phyloP scores from a whole-genome alignment of 2,797 vertebrate species.

The Notolabrus celidotus region DNA sequence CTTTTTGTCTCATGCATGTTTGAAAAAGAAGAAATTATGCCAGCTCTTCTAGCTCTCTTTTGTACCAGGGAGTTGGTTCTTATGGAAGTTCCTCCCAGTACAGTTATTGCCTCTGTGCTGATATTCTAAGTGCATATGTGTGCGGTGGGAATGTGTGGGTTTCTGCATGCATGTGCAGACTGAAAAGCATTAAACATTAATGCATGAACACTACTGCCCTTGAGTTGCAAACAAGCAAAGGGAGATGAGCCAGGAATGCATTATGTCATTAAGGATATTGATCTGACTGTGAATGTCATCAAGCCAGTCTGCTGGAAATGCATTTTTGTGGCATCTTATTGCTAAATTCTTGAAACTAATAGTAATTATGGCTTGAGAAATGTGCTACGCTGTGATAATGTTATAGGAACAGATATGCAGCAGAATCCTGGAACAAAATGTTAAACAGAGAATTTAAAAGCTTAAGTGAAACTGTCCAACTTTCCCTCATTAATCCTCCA shows the following conservation, averaged over 20 bases:
- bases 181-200: conserved; percentile 66
- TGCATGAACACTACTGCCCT: conserved; percentile 45
- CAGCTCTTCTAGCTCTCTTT: not conserved
- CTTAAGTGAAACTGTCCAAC: not conserved
- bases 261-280: conserved; percentile 80
- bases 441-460: not conserved
- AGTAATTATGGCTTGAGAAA: conserved; percentile 12
- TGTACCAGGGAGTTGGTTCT: not conserved
- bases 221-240: conserved; percentile 47
- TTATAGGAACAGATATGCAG: not conserved
- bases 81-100: not conserved
- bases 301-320: conserved; percentile 52
- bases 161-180: conserved; percentile 20
- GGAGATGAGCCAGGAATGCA: conserved; percentile 67
- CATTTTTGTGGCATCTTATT: conserved; percentile 46
- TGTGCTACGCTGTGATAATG: conserved; percentile 14
- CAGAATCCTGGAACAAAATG: conserved; percentile 1
- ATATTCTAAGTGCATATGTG: conserved; percentile 14
- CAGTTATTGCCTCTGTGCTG: not conserved
- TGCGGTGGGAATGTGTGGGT: not conserved
- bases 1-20: conserved; percentile 1
- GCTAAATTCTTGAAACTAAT: conserved; percentile 17
- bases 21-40: not conserved
- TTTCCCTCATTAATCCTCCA: not conserved
- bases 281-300: conserved; percentile 49